Evolutionary conservation across 2,797 vertebrate genomes (phyloP).

Genomic region (Euthynnus affinis): DNA sequence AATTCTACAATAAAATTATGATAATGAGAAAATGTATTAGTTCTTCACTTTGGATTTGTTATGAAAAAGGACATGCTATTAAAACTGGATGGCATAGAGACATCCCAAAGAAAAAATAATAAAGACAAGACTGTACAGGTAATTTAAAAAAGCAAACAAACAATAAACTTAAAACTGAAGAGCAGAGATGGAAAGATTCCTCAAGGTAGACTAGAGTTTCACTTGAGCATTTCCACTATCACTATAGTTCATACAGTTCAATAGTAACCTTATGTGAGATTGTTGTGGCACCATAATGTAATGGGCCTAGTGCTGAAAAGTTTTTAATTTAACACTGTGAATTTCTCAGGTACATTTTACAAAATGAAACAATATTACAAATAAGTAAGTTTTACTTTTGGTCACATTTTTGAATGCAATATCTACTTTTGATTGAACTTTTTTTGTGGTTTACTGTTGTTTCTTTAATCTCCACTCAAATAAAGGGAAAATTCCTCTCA

Average conservation of each 20-base stretch:
- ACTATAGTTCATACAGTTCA: no score
- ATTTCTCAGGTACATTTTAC: no score
- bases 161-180: no score
- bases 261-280: no score
- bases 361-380: no score
- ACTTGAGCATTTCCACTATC: no score
- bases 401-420: neutral
- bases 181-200: no score
- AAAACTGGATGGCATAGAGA: neutral
- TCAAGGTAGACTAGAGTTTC: no score
- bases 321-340: no score
- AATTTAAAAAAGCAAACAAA: conserved; percentile 1
- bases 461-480: no score
- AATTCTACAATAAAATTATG: conserved; percentile 33
- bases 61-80: neutral
- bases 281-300: no score
- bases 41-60: conserved; percentile 2
- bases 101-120: neutral
- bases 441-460: neutral
- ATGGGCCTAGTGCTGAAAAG: no score
- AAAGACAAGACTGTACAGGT: neutral
- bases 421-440: neutral
- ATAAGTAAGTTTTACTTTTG: neutral
- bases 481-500: neutral
- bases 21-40: neutral